Percentiles rank a stretch among this genome's conserved stretches.
phyloP scores from a whole-genome alignment of 2,113 vertebrate genomes.

The Ceuthmochares aereus region DNA sequence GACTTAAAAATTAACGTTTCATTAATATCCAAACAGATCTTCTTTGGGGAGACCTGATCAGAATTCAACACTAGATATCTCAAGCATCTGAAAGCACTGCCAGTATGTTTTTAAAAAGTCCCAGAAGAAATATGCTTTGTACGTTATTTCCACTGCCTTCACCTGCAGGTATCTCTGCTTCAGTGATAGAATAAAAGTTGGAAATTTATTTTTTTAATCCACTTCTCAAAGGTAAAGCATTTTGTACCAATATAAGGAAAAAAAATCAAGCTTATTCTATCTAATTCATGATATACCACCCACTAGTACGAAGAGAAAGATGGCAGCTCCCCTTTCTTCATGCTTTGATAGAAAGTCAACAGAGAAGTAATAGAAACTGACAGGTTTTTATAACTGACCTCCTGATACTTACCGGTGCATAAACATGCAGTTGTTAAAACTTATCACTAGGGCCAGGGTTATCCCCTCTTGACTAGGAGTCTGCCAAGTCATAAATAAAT shows the following conservation, averaged over 20 bases:
- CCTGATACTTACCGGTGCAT: slow-evolving; percentile 58
- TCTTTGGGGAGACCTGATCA: not conserved
- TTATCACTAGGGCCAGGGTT: slow-evolving; percentile 38
- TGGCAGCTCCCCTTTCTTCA: slow-evolving; percentile 16
- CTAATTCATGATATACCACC: not conserved
- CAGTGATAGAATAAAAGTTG: not conserved
- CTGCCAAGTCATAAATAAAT: slow-evolving; percentile 49
- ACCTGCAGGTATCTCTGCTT: not conserved
- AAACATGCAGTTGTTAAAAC: slow-evolving; percentile 59
- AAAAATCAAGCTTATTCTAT: not conserved
- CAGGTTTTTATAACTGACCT: slow-evolving; percentile 66
- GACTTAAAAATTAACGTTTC: slow-evolving; percentile 42
- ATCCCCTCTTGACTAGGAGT: slow-evolving; percentile 46
- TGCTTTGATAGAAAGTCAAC: slow-evolving; percentile 39
- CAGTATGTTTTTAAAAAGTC: not conserved
- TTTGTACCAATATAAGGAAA: not conserved
- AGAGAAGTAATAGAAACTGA: slow-evolving; percentile 63
- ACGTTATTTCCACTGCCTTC: not conserved
- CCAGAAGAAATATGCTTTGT: not conserved
- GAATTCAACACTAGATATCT: not conserved
- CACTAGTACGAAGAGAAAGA: not conserved
- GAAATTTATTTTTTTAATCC: not conserved
- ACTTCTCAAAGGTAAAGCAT: not conserved
- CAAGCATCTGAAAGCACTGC: not conserved
- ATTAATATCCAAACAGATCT: slow-evolving; percentile 30